Evolutionary conservation across 2,888 invertebrate species (phyloP).

Genomic region (Trissolcus japonicus): DNA sequence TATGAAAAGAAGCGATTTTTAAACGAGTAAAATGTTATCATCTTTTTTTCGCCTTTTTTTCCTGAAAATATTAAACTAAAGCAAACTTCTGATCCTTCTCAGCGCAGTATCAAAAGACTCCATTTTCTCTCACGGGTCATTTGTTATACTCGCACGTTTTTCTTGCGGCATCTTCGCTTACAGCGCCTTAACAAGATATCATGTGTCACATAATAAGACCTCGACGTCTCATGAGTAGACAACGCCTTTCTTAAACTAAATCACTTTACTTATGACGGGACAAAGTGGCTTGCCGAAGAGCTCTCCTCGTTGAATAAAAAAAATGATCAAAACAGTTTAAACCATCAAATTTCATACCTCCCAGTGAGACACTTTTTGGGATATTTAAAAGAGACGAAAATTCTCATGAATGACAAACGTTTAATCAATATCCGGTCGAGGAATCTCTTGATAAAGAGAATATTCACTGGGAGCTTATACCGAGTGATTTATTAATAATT

Average conservation of each 20-base stretch:
- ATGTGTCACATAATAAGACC: constrained; percentile 13
- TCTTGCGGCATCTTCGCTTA: constrained; percentile 12
- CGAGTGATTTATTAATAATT: constrained; percentile 23
- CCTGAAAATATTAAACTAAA: too few species aligned
- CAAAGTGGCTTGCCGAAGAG: neutral
- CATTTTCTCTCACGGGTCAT: constrained; percentile 3
- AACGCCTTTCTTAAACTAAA: constrained; percentile 16
- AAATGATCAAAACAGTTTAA: neutral
- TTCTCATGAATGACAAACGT: constrained; percentile 6
- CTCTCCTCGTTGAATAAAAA: too few species aligned
- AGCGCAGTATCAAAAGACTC: neutral
- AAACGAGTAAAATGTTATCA: too few species aligned
- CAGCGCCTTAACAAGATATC: constrained; percentile 16
- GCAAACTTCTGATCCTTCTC: too few species aligned
- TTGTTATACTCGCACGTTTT: constrained; percentile 1
- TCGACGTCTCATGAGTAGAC: constrained; percentile 1
- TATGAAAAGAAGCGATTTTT: too few species aligned
- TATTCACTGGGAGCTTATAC: constrained; percentile 9
- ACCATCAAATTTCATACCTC: too few species aligned
- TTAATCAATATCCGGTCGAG: constrained; percentile 14
- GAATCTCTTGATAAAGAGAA: constrained; percentile 10
- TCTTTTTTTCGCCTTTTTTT: too few species aligned
- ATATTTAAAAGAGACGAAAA: neutral
- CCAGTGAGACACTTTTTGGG: too few species aligned
- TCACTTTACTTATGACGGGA: constrained; percentile 8